A percentile compares a stretch with the other conserved stretches of the same genome.
phyloP scores from a whole-genome alignment of 2,888 invertebrate species.

The Ceriagrion tenellum region DNA sequence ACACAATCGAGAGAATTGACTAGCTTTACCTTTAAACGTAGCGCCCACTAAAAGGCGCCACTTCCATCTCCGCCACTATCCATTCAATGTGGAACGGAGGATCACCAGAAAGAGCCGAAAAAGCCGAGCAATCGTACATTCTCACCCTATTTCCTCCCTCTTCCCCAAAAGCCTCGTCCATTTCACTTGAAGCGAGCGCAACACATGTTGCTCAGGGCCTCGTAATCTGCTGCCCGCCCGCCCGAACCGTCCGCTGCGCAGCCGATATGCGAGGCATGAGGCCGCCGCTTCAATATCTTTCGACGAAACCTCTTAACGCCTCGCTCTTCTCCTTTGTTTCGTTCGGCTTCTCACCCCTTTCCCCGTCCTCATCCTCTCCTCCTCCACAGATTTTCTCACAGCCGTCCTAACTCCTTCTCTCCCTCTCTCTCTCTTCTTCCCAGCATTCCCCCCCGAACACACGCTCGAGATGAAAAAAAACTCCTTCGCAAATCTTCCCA shows the following conservation, averaged over 20 bases:
- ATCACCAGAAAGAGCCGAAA: not conserved
- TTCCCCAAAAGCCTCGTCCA: not conserved
- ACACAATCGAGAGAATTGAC: not conserved
- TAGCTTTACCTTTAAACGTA: not conserved
- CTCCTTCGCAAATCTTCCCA: not conserved
- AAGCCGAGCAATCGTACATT: not conserved
- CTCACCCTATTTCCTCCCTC: not conserved
- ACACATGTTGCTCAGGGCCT: slow-evolving; percentile 10
- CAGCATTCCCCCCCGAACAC: not conserved
- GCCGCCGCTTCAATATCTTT: not conserved
- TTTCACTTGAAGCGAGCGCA: slow-evolving; percentile 7
- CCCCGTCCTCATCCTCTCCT: not conserved
- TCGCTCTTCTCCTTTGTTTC: not conserved
- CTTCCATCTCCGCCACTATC: no score
- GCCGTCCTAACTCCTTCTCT: not conserved
- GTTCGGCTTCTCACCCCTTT: not conserved
- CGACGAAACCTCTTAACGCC: slow-evolving; percentile 7
- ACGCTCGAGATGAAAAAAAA: not conserved
- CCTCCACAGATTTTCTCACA: not conserved
- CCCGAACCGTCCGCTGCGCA: not conserved
- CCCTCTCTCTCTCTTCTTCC: not conserved
- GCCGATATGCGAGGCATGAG: not conserved
- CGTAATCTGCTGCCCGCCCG: not conserved
- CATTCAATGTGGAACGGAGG: not conserved
- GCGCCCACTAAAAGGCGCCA: no score